A percentile compares a stretch with the other conserved stretches of the same genome.
These are phyloP conservation scores for Chloropsis hardwickii DNA, from an alignment of 2,113 vertebrate species.

Conservation along the genomic window DNA sequence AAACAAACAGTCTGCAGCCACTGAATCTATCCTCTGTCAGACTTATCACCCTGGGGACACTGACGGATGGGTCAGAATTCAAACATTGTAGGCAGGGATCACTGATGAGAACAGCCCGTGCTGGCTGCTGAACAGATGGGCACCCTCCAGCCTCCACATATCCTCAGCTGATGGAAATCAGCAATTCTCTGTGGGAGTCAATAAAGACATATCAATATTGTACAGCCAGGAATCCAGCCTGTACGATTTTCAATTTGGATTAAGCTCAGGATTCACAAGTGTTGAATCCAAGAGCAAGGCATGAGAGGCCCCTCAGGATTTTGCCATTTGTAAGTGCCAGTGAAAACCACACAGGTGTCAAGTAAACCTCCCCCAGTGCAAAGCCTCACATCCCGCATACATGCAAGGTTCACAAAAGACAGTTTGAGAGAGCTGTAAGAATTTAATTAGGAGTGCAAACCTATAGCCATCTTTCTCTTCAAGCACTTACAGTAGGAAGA, in stretches of 20 bases:
- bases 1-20: slow-evolving; percentile 39
- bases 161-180: background rate
- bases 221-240: background rate
- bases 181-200: background rate
- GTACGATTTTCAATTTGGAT: background rate
- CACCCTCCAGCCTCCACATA: background rate
- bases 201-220: background rate
- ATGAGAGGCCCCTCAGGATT: background rate
- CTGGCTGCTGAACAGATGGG: slow-evolving; percentile 1
- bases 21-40: slow-evolving; percentile 1
- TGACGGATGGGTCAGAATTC: background rate
- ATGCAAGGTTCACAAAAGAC: background rate
- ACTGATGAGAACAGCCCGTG: background rate
- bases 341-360: background rate
- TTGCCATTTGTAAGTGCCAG: background rate
- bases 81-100: background rate
- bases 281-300: background rate
- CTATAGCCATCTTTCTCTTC: background rate
- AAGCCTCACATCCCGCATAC: background rate
- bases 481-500: background rate
- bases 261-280: background rate
- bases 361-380: background rate
- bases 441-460: background rate
- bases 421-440: background rate
- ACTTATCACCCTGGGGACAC: slow-evolving; percentile 8